Evolutionary conservation across 2,888 invertebrate species (phyloP).

Genomic region (Isoperla grammatica): DNA sequence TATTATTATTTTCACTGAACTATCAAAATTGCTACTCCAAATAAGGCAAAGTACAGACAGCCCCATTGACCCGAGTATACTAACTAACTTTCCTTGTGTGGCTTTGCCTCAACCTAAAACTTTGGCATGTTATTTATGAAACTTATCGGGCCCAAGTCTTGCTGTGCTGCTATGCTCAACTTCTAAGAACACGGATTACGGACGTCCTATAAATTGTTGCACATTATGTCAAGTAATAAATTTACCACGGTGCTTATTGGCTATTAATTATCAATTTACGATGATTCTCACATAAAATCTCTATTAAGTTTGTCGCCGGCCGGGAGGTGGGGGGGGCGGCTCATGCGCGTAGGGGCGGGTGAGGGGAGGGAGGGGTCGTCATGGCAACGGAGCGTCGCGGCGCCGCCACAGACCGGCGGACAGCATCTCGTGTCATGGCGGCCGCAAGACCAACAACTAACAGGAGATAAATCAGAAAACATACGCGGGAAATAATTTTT

Average conservation of each 20-base stretch:
- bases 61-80: too few species aligned
- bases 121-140: neutral
- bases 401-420: neutral
- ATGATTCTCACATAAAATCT: slow-evolving; percentile 1
- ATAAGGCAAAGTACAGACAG: too few species aligned
- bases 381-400: neutral
- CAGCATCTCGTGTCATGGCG: neutral
- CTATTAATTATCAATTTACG: slow-evolving; percentile 16
- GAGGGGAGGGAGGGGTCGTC: neutral
- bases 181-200: too few species aligned
- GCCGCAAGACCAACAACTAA: neutral
- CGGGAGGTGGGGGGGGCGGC: neutral
- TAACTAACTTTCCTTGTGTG: too few species aligned
- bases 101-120: too few species aligned
- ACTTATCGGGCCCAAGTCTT: slow-evolving; percentile 1
- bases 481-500: neutral
- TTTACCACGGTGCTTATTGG: slow-evolving; percentile 5
- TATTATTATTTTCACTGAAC: too few species aligned
- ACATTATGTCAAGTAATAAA: slow-evolving; percentile 7
- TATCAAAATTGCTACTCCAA: too few species aligned
- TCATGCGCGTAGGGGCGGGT: neutral
- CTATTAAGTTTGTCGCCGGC: too few species aligned
- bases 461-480: neutral
- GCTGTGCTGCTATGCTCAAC: too few species aligned
- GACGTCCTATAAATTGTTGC: neutral